phyloP scores from a whole-genome alignment of 1,140 invertebrate species.

The fruit fly (Drosophila melanogaster) region DNA sequence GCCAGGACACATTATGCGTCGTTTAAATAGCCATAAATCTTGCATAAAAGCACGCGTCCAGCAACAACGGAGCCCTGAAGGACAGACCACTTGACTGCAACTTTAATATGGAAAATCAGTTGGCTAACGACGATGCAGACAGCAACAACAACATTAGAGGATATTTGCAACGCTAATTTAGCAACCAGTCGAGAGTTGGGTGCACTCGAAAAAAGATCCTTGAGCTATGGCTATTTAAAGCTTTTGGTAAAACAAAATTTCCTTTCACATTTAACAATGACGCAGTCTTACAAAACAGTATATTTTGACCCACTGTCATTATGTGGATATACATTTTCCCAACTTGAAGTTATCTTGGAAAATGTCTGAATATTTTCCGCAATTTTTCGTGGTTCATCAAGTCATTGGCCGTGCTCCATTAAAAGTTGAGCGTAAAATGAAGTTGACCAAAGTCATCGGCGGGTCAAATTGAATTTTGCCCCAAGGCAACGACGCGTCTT shows the following conservation, averaged over 20 bases:
- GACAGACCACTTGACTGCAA: constrained; percentile 60
- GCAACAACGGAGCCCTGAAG: constrained; percentile 23
- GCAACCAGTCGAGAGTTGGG: constrained; percentile 47
- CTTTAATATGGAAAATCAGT: constrained; percentile 80
- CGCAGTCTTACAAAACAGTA: too few relatives aligned
- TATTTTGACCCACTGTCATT: too few relatives aligned
- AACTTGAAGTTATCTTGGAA: not conserved
- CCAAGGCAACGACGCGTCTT: constrained; percentile 23
- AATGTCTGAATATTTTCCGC: not conserved
- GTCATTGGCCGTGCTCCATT: constrained; percentile 62
- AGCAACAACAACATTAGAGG: constrained; percentile 27
- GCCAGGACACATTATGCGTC: constrained; percentile 78
- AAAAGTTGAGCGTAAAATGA: constrained; percentile 67
- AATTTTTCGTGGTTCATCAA: constrained; percentile 52
- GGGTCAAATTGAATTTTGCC: constrained; percentile 68
- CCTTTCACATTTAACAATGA: too few relatives aligned
- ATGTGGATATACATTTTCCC: too few relatives aligned
- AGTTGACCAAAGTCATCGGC: constrained; percentile 61
- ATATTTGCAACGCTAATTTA: constrained; percentile 81
- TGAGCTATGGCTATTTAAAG: not conserved
- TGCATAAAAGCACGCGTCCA: constrained; percentile 73
- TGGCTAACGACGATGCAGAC: constrained; percentile 57
- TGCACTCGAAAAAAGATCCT: constrained; percentile 17
- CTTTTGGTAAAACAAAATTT: not conserved
- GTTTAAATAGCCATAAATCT: constrained; percentile 83